A percentile compares a stretch with the other conserved stretches of the same genome.
Evolutionary conservation across 2,797 vertebrate genomes (phyloP).

Genomic region (Ataeniobius toweri): DNA sequence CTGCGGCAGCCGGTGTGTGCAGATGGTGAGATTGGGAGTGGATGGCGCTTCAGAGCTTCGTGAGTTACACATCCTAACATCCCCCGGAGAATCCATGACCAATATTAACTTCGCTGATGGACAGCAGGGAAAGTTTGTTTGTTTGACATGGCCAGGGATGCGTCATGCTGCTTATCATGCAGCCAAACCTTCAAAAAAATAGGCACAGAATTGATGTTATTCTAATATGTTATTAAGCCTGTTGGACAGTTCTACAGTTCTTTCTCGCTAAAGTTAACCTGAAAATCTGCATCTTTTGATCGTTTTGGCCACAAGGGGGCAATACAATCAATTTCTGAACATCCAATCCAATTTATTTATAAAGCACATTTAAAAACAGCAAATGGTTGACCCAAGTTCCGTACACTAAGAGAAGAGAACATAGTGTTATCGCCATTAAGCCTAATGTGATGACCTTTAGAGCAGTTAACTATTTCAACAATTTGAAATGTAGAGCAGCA

Average conservation of each 20-base stretch:
- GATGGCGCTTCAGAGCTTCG: constrained; percentile 71
- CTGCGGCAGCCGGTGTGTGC: constrained; percentile 73
- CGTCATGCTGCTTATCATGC: constrained; percentile 14
- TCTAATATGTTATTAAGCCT: not conserved
- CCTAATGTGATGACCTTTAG: not conserved
- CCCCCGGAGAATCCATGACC: constrained; percentile 56
- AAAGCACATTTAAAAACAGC: too few species aligned
- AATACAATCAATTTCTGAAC: not conserved
- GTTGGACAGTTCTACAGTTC: not conserved
- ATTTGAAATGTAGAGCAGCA: not conserved
- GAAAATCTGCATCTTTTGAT: not conserved
- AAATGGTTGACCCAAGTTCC: too few species aligned
- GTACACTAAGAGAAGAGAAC: too few species aligned
- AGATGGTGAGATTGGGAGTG: constrained; percentile 76
- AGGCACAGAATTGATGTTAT: not conserved
- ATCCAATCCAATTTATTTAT: too few species aligned
- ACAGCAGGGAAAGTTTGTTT: constrained; percentile 36
- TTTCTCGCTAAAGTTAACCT: not conserved
- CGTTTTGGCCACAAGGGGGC: not conserved
- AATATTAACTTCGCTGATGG: constrained; percentile 53
- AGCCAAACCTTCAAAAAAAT: not conserved
- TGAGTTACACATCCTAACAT: constrained; percentile 73
- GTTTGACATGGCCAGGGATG: constrained; percentile 24
- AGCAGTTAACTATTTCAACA: not conserved
- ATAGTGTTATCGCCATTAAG: not conserved